Conservation (phyloP, 2,113 vertebrate species). For the Callionymus lyra region DNA sequence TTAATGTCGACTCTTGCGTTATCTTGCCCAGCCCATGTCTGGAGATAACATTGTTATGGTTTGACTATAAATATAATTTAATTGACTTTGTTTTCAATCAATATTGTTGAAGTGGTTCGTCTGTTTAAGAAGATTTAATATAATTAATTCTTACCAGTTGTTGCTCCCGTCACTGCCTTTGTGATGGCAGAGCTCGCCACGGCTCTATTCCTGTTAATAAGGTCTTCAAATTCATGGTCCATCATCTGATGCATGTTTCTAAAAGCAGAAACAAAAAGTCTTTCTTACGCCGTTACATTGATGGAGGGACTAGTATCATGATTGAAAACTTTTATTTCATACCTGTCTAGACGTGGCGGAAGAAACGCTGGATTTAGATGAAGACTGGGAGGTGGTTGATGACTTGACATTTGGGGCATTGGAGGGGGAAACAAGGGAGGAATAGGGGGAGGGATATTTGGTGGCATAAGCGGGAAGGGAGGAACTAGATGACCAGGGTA, state of each 20-base stretch:
- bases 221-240: conserved; percentile 83
- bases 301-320: not conserved
- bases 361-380: conserved; percentile 87
- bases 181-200: conserved; percentile 93
- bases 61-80: too few relatives aligned
- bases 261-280: conserved; percentile 17
- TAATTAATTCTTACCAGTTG: conserved; percentile 68
- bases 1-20: too few relatives aligned
- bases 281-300: not conserved
- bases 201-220: conserved; percentile 88
- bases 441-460: conserved; percentile 40
- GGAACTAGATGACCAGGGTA: conserved; percentile 40
- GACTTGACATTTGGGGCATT: conserved; percentile 59
- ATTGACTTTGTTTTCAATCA: too few relatives aligned
- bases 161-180: conserved; percentile 87
- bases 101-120: too few relatives aligned
- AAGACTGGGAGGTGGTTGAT: conserved; percentile 70
- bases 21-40: too few relatives aligned
- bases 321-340: conserved; percentile 8
- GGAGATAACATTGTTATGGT: too few relatives aligned
- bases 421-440: conserved; percentile 52
- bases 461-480: conserved; percentile 38
- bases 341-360: conserved; percentile 59
- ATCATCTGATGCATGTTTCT: conserved; percentile 57
- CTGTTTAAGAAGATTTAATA: too few relatives aligned